Base-by-base conservation (phyloP, 1,140 invertebrate genomes). In the Akabosia matsudoensis region DNA sequence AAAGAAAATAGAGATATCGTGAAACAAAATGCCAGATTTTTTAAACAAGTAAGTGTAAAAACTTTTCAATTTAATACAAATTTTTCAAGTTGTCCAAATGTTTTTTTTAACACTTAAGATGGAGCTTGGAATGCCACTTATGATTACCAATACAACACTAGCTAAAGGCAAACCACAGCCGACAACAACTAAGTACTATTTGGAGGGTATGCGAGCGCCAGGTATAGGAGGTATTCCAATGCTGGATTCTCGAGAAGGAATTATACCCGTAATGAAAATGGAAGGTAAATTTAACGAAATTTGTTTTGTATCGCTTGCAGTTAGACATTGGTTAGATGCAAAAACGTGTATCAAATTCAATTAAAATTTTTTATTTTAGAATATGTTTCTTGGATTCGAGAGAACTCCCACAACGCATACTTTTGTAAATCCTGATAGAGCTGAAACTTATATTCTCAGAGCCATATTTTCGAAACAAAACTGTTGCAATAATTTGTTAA, bases 341-440 rank as follows among this genome's bases (percentile, higher is more conserved):
- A n/a, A n/a, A n/a, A n/a, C n/a, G 37, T 45, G 37, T 18, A 45
- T 7, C 37, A 45, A 45, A 45, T 7, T 45, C 31, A 31, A 67
- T 3, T 28, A 67, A 31, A 7, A 16, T 67, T 67, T 72, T 37
- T 73, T 22, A 70, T 52, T 64, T 33, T 54, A 78, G 74, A 78
- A 18, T 52, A 70, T 33, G 31, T 74, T 14, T 30, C 34, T 7
- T 78, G 76, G 76, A 78, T 78, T 61, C 34, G n/a, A 10, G 70
- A 71, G 33, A 78, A 70, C 37, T 56, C 73, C 70, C 31, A 70
- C 30, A 10, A 37, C 37, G 0, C 28, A 33, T 22, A 70, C 45
- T 71, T 76, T 51, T 51, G 67, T 33, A 72, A 33, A 54, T 16
- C 33, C 56, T 61, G 52, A 18, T 30, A 76, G 30, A 45, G 7